Evolutionary conservation across 64 coral and sea anemone genomes (phyloP).

Genomic region (Montipora cactus): DNA sequence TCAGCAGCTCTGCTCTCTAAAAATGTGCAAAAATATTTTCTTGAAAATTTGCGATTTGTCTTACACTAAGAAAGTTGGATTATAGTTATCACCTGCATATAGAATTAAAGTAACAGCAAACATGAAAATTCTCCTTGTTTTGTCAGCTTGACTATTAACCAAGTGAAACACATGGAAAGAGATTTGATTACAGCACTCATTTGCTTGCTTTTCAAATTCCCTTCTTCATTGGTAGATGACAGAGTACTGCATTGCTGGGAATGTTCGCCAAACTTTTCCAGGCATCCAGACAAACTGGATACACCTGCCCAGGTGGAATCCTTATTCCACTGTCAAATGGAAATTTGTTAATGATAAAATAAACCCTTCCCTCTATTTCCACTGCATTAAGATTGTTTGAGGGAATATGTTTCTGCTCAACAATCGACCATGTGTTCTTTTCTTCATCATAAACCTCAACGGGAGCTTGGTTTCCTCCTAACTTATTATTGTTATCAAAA

Average conservation of each 20-base stretch:
- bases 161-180: background rate
- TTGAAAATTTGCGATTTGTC: no score
- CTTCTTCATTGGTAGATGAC: background rate
- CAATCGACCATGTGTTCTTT: conserved; percentile 4
- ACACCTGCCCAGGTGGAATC: conserved; percentile 39
- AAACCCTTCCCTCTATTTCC: conserved; percentile 17
- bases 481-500: accelerated
- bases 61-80: no score
- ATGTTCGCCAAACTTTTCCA: background rate
- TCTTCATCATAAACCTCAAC: conserved; percentile 46
- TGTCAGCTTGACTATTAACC: no score
- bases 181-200: background rate
- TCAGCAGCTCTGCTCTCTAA: no score
- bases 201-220: background rate
- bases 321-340: conserved; percentile 37
- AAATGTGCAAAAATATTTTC: no score
- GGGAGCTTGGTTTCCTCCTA: background rate
- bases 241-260: background rate
- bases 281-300: conserved; percentile 9
- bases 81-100: no score
- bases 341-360: conserved; percentile 12
- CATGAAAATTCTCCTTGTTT: no score
- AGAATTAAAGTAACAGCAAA: no score
- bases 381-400: conserved; percentile 33
- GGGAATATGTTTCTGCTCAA: conserved; percentile 45